Percentiles rank a stretch among this genome's conserved stretches.
phyloP scores from a whole-genome alignment of 2,888 invertebrate species.

The Tromatobia lineatoria region DNA sequence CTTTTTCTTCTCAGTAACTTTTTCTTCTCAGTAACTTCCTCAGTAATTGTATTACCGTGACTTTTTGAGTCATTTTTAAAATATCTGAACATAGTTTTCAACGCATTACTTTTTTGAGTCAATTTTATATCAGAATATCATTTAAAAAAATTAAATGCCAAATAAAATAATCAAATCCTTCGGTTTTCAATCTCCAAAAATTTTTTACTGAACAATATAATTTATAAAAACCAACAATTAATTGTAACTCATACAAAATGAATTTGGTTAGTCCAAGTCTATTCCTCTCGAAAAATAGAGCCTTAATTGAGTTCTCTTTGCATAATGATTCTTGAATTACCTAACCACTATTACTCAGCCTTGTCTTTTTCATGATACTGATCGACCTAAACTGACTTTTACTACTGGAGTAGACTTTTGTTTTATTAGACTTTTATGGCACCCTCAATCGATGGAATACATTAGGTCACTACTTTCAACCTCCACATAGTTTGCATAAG shows the following conservation, averaged over 20 bases:
- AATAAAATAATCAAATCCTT: no score
- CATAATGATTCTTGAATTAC: slow-evolving; percentile 16
- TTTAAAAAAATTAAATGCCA: no score
- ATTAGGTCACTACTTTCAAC: slow-evolving; percentile 13
- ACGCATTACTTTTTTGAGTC: no score
- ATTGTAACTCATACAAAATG: not conserved
- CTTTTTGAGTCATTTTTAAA: no score
- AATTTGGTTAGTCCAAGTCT: not conserved
- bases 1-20: no score
- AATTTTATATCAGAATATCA: no score
- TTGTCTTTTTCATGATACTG: not conserved
- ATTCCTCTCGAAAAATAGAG: not conserved
- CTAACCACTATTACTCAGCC: not conserved
- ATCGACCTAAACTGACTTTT: not conserved
- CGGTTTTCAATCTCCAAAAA: no score
- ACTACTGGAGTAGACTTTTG: slow-evolving; percentile 18
- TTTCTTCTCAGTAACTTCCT: no score
- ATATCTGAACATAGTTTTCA: no score
- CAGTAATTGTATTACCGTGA: no score
- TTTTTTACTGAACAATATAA: no score
- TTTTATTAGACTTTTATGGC: slow-evolving; percentile 10
- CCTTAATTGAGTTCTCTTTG: not conserved
- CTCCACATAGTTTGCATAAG: not conserved
- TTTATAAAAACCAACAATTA: not conserved
- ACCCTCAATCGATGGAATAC: slow-evolving; percentile 23